phyloP scores from a whole-genome alignment of 2,888 invertebrate species.

The Resseliella maxima region DNA sequence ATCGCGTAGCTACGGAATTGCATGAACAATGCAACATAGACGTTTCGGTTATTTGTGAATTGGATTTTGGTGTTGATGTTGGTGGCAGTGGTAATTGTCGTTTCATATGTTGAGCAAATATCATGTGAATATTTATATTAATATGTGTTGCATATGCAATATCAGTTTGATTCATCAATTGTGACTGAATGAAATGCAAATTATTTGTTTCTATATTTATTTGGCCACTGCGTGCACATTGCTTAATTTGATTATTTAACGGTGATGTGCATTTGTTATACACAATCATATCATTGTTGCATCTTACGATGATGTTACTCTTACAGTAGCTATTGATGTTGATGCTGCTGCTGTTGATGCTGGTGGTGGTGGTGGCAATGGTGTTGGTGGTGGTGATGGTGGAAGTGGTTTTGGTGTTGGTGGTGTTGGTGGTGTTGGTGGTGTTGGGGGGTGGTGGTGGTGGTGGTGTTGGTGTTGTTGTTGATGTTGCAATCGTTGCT shows the following conservation, averaged over 20 bases:
- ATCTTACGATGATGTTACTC: neutral
- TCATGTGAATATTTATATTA: neutral
- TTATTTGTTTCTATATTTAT: neutral
- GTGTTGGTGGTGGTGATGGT: too few species aligned
- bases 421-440: too few species aligned
- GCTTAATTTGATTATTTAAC: constrained; percentile 32
- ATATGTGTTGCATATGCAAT: neutral
- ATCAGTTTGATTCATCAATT: neutral
- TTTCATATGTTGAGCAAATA: constrained; percentile 46
- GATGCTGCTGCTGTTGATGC: too few species aligned
- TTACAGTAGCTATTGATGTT: too few species aligned
- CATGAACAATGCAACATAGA: constrained; percentile 15
- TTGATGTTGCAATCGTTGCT: neutral
- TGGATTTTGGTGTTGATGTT: neutral
- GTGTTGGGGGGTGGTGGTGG: too few species aligned
- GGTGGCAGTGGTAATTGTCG: constrained; percentile 35
- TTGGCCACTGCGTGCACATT: constrained; percentile 28
- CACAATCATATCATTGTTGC: neutral
- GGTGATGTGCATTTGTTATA: neutral
- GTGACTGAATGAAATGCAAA: neutral
- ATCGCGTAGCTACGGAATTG: constrained; percentile 16
- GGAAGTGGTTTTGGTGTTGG: too few species aligned
- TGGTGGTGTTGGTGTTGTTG: too few species aligned
- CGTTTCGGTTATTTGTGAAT: neutral
- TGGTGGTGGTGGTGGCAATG: too few species aligned